phyloP scores from a whole-genome alignment of 2,113 vertebrate species.

The Calidris pugnax region DNA sequence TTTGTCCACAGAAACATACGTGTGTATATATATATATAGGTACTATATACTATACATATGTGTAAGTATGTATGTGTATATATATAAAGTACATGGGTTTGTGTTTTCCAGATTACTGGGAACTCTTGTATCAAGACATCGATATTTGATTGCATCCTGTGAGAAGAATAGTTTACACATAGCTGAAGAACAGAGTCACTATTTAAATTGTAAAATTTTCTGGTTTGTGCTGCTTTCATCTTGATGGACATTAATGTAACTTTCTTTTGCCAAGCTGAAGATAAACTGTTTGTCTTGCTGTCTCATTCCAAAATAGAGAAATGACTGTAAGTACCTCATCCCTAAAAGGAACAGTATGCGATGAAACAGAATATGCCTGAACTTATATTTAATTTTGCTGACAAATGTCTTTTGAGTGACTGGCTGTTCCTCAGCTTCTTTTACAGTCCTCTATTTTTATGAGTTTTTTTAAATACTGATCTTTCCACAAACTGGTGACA shows the following conservation, averaged over 20 bases:
- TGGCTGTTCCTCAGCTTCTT: slow-evolving; percentile 12
- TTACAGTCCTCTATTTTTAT: slow-evolving; percentile 33
- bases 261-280: slow-evolving; percentile 33
- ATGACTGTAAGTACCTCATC: slow-evolving; percentile 21
- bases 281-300: slow-evolving; percentile 41
- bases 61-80: accelerated
- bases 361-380: slow-evolving; percentile 50
- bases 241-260: slow-evolving; percentile 24
- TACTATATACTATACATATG: not conserved
- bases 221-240: not conserved
- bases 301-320: slow-evolving; percentile 28
- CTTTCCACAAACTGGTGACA: slow-evolving; percentile 29
- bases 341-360: slow-evolving; percentile 44
- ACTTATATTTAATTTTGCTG: slow-evolving; percentile 57
- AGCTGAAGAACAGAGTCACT: not conserved
- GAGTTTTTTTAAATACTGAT: not conserved
- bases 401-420: slow-evolving; percentile 9
- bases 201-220: slow-evolving; percentile 8
- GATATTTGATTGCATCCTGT: not conserved
- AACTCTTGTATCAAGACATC: not conserved
- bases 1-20: not conserved
- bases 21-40: not conserved
- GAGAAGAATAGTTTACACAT: not conserved
- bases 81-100: not conserved
- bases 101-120: not conserved